Evolutionary conservation across 2,888 invertebrate species (phyloP).

Genomic region (Eurytoma californica): DNA sequence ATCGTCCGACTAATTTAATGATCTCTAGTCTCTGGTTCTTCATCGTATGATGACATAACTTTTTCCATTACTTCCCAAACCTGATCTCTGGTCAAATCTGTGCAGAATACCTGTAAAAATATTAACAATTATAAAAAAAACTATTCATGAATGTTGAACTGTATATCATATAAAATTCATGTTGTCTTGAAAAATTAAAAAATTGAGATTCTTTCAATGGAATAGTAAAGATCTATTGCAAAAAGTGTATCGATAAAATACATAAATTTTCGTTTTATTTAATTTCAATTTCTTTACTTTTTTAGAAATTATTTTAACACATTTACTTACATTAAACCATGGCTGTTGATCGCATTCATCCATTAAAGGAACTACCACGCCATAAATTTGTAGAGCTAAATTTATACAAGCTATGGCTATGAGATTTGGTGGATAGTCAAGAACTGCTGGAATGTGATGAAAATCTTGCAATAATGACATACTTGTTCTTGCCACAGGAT

Average conservation of each 20-base stretch:
- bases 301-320: not conserved
- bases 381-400: constrained; percentile 88
- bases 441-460: constrained; percentile 87
- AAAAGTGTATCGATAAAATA: constrained; percentile 48
- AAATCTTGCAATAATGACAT: constrained; percentile 91
- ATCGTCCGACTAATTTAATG: constrained; percentile 60
- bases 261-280: constrained; percentile 19
- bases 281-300: not conserved
- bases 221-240: constrained; percentile 51
- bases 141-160: constrained; percentile 52
- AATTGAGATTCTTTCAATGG: constrained; percentile 50
- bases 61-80: constrained; percentile 93
- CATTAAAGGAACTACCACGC: constrained; percentile 88
- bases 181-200: constrained; percentile 48
- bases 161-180: constrained; percentile 49
- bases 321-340: constrained; percentile 87
- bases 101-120: constrained; percentile 82
- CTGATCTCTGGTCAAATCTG: constrained; percentile 87
- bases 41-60: constrained; percentile 88
- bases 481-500: constrained; percentile 87
- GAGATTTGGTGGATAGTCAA: constrained; percentile 90
- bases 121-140: constrained; percentile 40
- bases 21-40: constrained; percentile 81
- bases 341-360: constrained; percentile 87
- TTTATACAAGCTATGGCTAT: constrained; percentile 92